phyloP scores from a whole-genome alignment of 1,140 invertebrate species.

The Chironomus striatipennis region DNA sequence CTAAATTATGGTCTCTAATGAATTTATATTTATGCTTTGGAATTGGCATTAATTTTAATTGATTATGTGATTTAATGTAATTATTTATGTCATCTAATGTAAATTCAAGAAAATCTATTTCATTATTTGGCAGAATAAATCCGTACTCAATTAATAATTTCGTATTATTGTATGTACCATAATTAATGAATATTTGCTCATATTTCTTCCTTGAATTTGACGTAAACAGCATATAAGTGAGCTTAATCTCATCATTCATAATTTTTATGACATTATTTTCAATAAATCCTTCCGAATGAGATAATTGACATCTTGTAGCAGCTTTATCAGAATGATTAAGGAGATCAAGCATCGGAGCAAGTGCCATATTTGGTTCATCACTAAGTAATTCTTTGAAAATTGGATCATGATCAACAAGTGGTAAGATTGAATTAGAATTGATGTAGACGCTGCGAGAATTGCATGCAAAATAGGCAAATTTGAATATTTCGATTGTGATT shows the following conservation, averaged over 20 bases:
- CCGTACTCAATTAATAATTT: constrained; percentile 67
- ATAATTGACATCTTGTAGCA: constrained; percentile 42
- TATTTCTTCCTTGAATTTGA: constrained; percentile 41
- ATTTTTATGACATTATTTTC: constrained; percentile 32
- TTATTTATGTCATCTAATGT: constrained; percentile 41
- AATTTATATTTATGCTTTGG: constrained; percentile 43
- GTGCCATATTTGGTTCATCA: constrained; percentile 50
- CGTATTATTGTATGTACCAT: constrained; percentile 59
- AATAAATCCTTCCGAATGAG: constrained; percentile 28
- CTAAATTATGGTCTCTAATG: constrained; percentile 42
- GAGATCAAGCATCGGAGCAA: constrained; percentile 71
- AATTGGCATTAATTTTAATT: constrained; percentile 31
- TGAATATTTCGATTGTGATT: constrained; percentile 41
- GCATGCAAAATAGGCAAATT: constrained; percentile 59
- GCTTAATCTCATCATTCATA: constrained; percentile 28
- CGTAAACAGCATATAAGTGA: constrained; percentile 47
- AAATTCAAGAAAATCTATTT: constrained; percentile 49
- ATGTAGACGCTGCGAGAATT: constrained; percentile 65
- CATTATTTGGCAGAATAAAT: constrained; percentile 55
- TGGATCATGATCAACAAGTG: constrained; percentile 32
- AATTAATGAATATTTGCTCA: constrained; percentile 66
- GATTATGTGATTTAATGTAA: constrained; percentile 33
- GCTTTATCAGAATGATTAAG: constrained; percentile 61
- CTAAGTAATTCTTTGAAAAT: constrained; percentile 36
- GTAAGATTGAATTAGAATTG: background rate